Base-by-base conservation (phyloP, 1,140 invertebrate species). In the Sycobia sp. region DNA sequence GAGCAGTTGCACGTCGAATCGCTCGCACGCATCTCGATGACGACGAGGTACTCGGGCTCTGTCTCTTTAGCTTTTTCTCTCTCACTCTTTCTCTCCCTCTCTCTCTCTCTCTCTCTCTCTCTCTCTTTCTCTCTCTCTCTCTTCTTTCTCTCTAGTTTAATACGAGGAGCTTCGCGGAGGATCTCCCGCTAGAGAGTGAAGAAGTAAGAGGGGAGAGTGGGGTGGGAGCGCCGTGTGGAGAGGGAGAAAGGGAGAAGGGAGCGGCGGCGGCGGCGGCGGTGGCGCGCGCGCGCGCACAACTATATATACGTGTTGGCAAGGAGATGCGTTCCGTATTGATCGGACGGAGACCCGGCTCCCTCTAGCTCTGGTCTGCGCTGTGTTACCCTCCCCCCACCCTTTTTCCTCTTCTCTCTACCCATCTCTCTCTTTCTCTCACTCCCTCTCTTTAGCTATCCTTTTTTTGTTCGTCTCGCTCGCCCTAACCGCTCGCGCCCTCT, bases 291-390 rank as follows among this genome's bases (percentile, higher is more conserved):
- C 29, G 29, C n/a, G n/a, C n/a, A n/a, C n/a, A n/a, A n/a, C n/a
- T n/a, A n/a, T n/a, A n/a, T n/a, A n/a, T n/a, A n/a, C 29, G 38
- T 64, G 62, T 64, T 64, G 62, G 62, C 62, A 64, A 64, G 62
- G 62, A 64, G 62, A 58, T 64, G 62, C 62, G 54, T 64, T 36
- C 47, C 62, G 62, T 64, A 64, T 64, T 64, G 62, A 64, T 64
- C 62, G 62, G 61, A 32, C 44, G 54, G 50, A 39, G 32, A 16
- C 20, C 34, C 56, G 27, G 29, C 27, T 54, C 22, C 50, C 50
- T 44, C 58, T 23, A 11, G 29, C 29, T 11, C 5, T 32, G 57
- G 55, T 14, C 29, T 27, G 25, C 44, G 54, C 36, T 41, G 32
- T 23, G n/a, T 25, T 46, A 27, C 43, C 27, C 46, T n/a, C 39